phyloP scores from a whole-genome alignment of 1,140 invertebrate species.

The Campodea augens region DNA sequence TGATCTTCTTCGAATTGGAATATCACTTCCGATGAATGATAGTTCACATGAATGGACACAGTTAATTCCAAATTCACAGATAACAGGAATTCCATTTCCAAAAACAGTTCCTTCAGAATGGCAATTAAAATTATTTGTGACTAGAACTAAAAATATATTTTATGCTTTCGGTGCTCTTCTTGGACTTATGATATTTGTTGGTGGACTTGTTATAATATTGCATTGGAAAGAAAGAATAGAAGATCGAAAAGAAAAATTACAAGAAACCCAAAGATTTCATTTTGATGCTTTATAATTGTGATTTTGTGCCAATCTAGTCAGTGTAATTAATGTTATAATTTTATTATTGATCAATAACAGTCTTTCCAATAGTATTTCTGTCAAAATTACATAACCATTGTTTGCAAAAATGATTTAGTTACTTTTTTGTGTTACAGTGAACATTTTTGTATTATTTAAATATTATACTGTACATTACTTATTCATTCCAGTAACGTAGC shows the following conservation, averaged over 20 bases:
- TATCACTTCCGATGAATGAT: conserved; percentile 37
- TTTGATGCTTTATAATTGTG: conserved; percentile 44
- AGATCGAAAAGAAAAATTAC: conserved; percentile 72
- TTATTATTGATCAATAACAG: too few species aligned
- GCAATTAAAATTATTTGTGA: conserved; percentile 87
- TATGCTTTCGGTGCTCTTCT: conserved; percentile 76
- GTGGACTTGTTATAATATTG: conserved; percentile 61
- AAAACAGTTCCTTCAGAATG: conserved; percentile 54
- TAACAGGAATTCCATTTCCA: conserved; percentile 84
- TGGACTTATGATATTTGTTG: conserved; percentile 68
- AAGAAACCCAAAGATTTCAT: conserved; percentile 73
- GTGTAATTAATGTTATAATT: too few species aligned
- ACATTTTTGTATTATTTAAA: too few species aligned
- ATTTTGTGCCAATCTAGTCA: too few species aligned
- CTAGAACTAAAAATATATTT: conserved; percentile 81
- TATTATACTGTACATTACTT: too few species aligned
- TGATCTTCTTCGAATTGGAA: conserved; percentile 65
- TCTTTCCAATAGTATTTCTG: too few species aligned
- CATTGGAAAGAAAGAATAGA: conserved; percentile 86
- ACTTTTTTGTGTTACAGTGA: too few species aligned
- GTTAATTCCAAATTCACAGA: conserved; percentile 93
- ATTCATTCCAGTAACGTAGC: too few species aligned
- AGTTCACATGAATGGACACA: conserved; percentile 52
- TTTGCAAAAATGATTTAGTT: too few species aligned
- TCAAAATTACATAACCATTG: too few species aligned